Evolutionary conservation across 1,140 invertebrate genomes (phyloP), one percentile per base, ranked within the genome.

Genomic region (Drosophila littoralis): DNA sequence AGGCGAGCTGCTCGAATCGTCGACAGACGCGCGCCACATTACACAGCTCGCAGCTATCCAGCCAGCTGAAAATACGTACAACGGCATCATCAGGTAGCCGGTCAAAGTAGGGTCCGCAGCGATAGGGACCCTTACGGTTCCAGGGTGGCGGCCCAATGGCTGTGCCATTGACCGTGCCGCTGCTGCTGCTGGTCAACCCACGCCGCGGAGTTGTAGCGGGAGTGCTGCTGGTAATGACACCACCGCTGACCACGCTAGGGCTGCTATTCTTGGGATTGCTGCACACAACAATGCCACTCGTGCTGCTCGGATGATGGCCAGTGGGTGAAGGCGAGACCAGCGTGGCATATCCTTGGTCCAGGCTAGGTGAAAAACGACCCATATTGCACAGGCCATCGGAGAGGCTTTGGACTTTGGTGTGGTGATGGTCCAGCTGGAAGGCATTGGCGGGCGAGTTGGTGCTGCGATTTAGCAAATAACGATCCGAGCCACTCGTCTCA

Each of bases 1-100:
- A 97, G 12, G 96, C 96, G 17, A 98, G 94, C 46, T 95, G 93
- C 91, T 97, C 96, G 93, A 97, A 97, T 28, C 96, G 93, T 10
- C 95, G 93, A 81, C 97, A 98, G 0, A 98, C 97, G 9, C 96
- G 94, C 0, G 97, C 95, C 91, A 96, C 94, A 15, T 94, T 94
- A 79, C 96, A 97, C 36, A 98, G 92, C 67, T 97, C 96, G 63
- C 95, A 95, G 48, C 96, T 96, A 74, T 95, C 93, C n/a, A 97
- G 93, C 93, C 95, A 95, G 36, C 94, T 94, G 68, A 97, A 96
- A 52, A 97, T 95, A 70, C 93, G 94, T 6, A 95, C 75, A 0
- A 95, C 83, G 0, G 94, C 48, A 22, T 94, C 93, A 60, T 95
- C 94, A 1, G 94, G 92, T 33, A 95, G 77, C 22, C 91, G 92